Conservation (phyloP, 1,140 invertebrate genomes). For the Ostrea edulis region DNA sequence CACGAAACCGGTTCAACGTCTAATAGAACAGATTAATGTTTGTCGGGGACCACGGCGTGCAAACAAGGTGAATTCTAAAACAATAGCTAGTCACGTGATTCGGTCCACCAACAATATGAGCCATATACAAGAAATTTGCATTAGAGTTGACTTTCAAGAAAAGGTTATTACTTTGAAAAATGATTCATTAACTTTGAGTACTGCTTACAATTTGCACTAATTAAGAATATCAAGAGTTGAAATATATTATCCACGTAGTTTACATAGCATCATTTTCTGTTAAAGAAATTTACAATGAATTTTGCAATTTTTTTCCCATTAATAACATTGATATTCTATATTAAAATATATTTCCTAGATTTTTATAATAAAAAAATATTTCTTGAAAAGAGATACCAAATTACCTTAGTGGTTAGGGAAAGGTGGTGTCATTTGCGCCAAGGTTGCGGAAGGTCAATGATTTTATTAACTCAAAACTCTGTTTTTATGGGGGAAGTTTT, state of each 20-base stretch:
- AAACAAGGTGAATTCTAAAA: conserved; percentile 33
- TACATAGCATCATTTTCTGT: background rate
- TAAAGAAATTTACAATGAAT: background rate
- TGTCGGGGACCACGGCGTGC: conserved; percentile 23
- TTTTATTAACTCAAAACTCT: conserved; percentile 4
- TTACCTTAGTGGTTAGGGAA: background rate
- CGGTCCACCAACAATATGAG: conserved; percentile 19
- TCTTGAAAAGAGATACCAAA: background rate
- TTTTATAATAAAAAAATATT: background rate
- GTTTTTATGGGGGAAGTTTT: background rate
- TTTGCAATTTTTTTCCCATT: background rate
- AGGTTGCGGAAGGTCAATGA: conserved; percentile 24
- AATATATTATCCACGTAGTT: background rate
- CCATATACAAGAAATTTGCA: conserved; percentile 24
- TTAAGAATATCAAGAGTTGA: conserved; percentile 1
- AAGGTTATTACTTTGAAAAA: conserved; percentile 9
- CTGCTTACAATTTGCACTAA: conserved; percentile 25
- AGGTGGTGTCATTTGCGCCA: background rate
- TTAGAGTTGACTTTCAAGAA: conserved; percentile 20
- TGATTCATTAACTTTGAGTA: background rate
- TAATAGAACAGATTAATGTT: conserved; percentile 9
- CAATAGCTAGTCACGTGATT: conserved; percentile 6
- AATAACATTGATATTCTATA: background rate
- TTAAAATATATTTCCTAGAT: background rate
- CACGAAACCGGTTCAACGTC: background rate